These are phyloP conservation scores for Caenorhabditis virilis DNA, from an alignment of 2,888 invertebrate species.

Conservation along the genomic window DNA sequence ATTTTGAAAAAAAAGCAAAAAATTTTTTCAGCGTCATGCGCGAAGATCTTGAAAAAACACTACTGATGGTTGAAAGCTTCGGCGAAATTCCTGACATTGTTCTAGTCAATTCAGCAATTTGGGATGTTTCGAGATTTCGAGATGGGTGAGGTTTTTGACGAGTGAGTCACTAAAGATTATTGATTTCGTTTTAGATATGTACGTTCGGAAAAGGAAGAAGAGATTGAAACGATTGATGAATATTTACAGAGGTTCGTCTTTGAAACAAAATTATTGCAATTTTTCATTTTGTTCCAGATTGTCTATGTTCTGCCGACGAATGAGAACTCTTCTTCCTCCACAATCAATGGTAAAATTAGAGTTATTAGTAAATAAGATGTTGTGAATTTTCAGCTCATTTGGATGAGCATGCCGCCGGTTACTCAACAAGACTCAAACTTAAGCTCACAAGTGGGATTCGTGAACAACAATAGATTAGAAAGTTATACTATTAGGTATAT, in stretches of 20 bases:
- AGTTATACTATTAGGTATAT: constrained; percentile 14
- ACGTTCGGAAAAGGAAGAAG: too few relatives aligned
- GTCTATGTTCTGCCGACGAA: constrained; percentile 29
- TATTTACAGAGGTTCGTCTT: too few relatives aligned
- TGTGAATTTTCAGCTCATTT: constrained; percentile 18
- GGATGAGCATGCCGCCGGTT: constrained; percentile 34
- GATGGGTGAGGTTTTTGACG: not conserved
- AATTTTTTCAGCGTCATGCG: constrained; percentile 33
- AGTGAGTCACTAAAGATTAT: too few relatives aligned
- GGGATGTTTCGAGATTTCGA: constrained; percentile 49
- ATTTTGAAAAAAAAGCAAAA: not conserved
- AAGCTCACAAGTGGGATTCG: constrained; percentile 12
- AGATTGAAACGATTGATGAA: constrained; percentile 21
- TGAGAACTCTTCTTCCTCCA: constrained; percentile 25
- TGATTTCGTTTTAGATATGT: too few relatives aligned
- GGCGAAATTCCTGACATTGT: constrained; percentile 47
- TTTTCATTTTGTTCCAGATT: too few relatives aligned
- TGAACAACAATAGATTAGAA: constrained; percentile 1
- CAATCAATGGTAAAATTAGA: constrained; percentile 23
- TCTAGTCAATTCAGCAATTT: constrained; percentile 47
- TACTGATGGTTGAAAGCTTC: constrained; percentile 19
- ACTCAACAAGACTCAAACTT: too few relatives aligned
- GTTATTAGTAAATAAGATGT: not conserved
- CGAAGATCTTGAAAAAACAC: constrained; percentile 40
- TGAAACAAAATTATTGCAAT: too few relatives aligned